These are phyloP conservation scores for Drosophila willistoni DNA, from an alignment of 1,140 invertebrate genomes.

Conservation along the genomic window DNA sequence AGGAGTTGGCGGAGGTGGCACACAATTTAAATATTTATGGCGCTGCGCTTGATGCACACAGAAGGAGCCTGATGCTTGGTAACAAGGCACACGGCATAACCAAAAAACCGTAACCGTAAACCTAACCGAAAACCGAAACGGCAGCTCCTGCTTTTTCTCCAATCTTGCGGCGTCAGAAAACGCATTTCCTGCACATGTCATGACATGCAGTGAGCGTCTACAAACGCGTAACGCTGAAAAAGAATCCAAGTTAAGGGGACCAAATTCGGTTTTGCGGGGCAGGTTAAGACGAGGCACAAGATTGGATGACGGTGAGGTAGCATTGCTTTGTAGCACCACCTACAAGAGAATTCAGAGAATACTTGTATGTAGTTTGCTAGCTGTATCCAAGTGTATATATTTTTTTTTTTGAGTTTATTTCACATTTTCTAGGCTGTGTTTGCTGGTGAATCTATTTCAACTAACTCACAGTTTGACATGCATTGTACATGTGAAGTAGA, in stretches of 20 bases:
- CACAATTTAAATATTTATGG: conserved; percentile 80
- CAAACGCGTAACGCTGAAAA: conserved; percentile 33
- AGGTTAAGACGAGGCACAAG: neutral
- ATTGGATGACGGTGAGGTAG: conserved; percentile 18
- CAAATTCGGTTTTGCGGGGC: conserved; percentile 3
- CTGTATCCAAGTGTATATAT: neutral
- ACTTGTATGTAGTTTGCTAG: too few relatives aligned
- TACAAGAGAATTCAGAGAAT: too few relatives aligned
- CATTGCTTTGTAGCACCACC: conserved; percentile 28
- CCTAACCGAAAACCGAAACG: conserved; percentile 50
- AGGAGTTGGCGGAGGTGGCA: conserved; percentile 26
- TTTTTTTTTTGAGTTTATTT: neutral
- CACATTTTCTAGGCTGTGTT: neutral
- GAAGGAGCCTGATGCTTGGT: conserved; percentile 15
- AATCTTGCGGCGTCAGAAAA: conserved; percentile 63
- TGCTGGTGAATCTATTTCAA: neutral
- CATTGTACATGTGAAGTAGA: neutral
- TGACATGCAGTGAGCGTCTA: conserved; percentile 51
- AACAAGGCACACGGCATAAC: conserved; percentile 65
- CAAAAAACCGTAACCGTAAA: conserved; percentile 80
- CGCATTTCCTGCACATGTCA: conserved; percentile 80
- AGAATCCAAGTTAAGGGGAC: neutral
- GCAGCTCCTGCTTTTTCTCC: conserved; percentile 23
- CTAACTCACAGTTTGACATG: conserved; percentile 6
- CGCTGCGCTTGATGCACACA: conserved; percentile 56